A percentile compares a stretch with the other conserved stretches of the same genome.
Conservation (phyloP, 2,888 invertebrate species). For the Epinotia nisella region DNA sequence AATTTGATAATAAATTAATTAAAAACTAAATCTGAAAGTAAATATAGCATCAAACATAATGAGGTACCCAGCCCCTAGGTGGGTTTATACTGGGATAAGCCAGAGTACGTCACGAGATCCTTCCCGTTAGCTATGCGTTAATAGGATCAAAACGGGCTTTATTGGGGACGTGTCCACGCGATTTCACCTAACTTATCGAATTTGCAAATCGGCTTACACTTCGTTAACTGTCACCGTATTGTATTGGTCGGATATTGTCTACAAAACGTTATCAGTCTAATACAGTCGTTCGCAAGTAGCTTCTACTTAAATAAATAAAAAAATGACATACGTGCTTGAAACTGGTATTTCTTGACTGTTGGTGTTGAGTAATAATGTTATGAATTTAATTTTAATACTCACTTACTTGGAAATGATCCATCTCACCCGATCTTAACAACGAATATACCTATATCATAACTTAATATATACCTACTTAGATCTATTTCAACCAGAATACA, state of each 20-base stretch:
- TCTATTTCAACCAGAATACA: too few species aligned
- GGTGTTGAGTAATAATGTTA: too few species aligned
- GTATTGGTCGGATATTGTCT: constrained; percentile 45
- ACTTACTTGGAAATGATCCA: too few species aligned
- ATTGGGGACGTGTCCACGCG: constrained; percentile 80
- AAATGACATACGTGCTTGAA: too few species aligned
- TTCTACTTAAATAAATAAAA: too few species aligned
- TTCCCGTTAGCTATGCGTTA: constrained; percentile 80
- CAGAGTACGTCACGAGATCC: constrained; percentile 74
- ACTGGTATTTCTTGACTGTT: too few species aligned
- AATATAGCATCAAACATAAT: constrained; percentile 46
- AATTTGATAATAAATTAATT: background rate
- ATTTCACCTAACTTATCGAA: constrained; percentile 83
- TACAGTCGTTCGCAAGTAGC: background rate
- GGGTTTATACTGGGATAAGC: constrained; percentile 68
- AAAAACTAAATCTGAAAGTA: constrained; percentile 1
- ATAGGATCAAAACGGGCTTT: constrained; percentile 83
- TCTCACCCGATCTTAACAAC: too few species aligned
- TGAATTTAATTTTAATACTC: too few species aligned
- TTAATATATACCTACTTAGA: too few species aligned
- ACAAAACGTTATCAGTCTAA: constrained; percentile 13
- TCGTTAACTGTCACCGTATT: constrained; percentile 72
- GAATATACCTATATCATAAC: too few species aligned
- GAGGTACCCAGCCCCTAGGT: constrained; percentile 52
- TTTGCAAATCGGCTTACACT: constrained; percentile 83